Base-by-base conservation (phyloP, 1,140 invertebrate species). In the Limonius californicus region DNA sequence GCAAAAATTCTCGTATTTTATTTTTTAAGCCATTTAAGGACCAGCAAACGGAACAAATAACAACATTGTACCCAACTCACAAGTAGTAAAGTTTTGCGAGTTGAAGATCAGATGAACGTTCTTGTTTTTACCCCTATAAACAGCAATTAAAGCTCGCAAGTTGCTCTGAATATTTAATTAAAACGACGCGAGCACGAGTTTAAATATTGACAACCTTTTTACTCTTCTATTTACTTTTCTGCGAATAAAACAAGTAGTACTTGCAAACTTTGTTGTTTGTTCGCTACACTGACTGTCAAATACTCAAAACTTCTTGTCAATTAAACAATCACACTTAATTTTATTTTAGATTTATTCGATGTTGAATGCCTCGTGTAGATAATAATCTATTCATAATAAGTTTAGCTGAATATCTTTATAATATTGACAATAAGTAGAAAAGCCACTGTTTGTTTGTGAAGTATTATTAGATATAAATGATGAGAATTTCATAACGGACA, bases 121-220 rank as follows among this genome's bases (percentile, higher is more conserved):
- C 45, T 50, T 50, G 16, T 19, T 50, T 18, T 21, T 6, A 14
- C 45, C 45, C 45, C 42, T 50, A 50, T 50, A 50, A 50, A 50
- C 45, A 50, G 45, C 45, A 50, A 50, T 50, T 50, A 50, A 50
- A 50, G 16, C 45, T 50, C 2, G 45, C 45, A 50, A 50, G 45
- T 50, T 50, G 35, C 19, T 12, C 45, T 50, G 45, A 39, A 18
- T 50, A 50, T 50, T 50, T 50, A 50, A 50, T 50, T 50, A 50
- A 50, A 39, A 21, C 15, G 45, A 50, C 20, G 20, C 14, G 45
- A 18, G 16, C 8, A 50, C 14, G 15, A 50, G 45, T 18, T 50
- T 50, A 50, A 50, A 50, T 50, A 50, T 50, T 50, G 45, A 19
- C 45, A 50, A 50, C 45, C 45, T 50, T 50, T 50, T 50, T 50